phyloP scores from a whole-genome alignment of 2,797 vertebrate genomes.

The Chromis chromis region DNA sequence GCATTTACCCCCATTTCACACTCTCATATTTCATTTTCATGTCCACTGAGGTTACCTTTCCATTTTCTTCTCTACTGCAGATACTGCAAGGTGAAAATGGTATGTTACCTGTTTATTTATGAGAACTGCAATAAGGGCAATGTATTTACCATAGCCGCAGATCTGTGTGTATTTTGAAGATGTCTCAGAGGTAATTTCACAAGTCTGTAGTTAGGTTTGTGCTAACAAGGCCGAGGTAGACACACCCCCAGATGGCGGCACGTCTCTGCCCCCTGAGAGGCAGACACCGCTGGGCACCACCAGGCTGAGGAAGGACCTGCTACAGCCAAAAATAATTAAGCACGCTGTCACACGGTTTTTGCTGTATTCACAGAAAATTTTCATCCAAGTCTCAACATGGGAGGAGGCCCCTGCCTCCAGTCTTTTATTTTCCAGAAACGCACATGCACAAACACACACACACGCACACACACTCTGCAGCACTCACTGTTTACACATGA shows the following conservation, averaged over 20 bases:
- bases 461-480: slow-evolving; percentile 53
- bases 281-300: slow-evolving; percentile 73
- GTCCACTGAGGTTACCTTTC: slow-evolving; percentile 75
- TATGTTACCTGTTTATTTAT: slow-evolving; percentile 77
- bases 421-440: slow-evolving; percentile 54
- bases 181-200: slow-evolving; percentile 74
- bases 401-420: slow-evolving; percentile 82
- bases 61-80: slow-evolving; percentile 72
- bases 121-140: slow-evolving; percentile 58
- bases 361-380: slow-evolving; percentile 84
- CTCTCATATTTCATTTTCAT: slow-evolving; percentile 80
- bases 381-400: slow-evolving; percentile 84
- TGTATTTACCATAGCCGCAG: slow-evolving; percentile 64
- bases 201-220: slow-evolving; percentile 74
- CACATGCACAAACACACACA: slow-evolving; percentile 22
- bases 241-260: slow-evolving; percentile 75
- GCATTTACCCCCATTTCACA: slow-evolving; percentile 82
- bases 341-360: slow-evolving; percentile 83
- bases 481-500: slow-evolving; percentile 69
- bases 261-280: slow-evolving; percentile 75
- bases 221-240: slow-evolving; percentile 76
- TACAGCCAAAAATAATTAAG: slow-evolving; percentile 86
- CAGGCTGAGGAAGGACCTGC: slow-evolving; percentile 76
- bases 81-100: slow-evolving; percentile 74
- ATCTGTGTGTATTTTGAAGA: slow-evolving; percentile 70